Conservation (phyloP, 2,888 invertebrate species). For the Lomographa bimaculata region DNA sequence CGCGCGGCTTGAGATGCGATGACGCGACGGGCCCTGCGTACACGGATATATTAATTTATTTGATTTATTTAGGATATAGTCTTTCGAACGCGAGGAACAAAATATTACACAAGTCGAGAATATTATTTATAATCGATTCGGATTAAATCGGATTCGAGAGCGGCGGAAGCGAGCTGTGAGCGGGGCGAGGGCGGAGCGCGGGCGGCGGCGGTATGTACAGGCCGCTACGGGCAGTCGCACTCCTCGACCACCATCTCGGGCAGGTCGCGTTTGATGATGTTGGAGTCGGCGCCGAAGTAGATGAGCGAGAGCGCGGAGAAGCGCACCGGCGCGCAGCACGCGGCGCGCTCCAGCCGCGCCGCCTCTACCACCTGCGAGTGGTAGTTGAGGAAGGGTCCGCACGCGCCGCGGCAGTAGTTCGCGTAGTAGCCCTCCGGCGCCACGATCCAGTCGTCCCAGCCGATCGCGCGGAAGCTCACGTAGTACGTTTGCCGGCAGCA, state of each 20-base stretch:
- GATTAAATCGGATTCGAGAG: conserved; percentile 77
- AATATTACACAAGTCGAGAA: conserved; percentile 82
- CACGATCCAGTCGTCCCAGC: conserved; percentile 98
- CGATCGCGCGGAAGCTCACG: conserved; percentile 94
- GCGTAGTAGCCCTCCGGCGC: conserved; percentile 96
- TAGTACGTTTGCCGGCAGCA: conserved; percentile 96
- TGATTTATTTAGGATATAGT: conserved; percentile 81
- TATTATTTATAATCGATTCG: conserved; percentile 81
- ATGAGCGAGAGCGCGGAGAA: conserved; percentile 96
- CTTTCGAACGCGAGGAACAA: conserved; percentile 83
- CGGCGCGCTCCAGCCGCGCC: conserved; percentile 93
- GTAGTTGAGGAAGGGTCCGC: conserved; percentile 93
- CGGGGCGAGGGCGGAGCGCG: conserved; percentile 48
- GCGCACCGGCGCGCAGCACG: conserved; percentile 96
- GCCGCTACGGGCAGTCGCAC: conserved; percentile 94
- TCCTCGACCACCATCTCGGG: conserved; percentile 98
- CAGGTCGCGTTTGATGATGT: conserved; percentile 96
- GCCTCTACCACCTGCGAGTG: conserved; percentile 96
- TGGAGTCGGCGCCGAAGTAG: conserved; percentile 94
- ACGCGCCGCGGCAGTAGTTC: conserved; percentile 96
- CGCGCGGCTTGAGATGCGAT: conserved; percentile 39
- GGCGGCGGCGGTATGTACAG: conserved; percentile 60
- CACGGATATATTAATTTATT: conserved; percentile 45
- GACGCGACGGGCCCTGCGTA: conserved; percentile 47
- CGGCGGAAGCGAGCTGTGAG: conserved; percentile 72